Percentiles rank a stretch among this genome's conserved stretches.
These are phyloP conservation scores for Carapus acus DNA, from an alignment of 2,797 vertebrate species.

Conservation along the genomic window DNA sequence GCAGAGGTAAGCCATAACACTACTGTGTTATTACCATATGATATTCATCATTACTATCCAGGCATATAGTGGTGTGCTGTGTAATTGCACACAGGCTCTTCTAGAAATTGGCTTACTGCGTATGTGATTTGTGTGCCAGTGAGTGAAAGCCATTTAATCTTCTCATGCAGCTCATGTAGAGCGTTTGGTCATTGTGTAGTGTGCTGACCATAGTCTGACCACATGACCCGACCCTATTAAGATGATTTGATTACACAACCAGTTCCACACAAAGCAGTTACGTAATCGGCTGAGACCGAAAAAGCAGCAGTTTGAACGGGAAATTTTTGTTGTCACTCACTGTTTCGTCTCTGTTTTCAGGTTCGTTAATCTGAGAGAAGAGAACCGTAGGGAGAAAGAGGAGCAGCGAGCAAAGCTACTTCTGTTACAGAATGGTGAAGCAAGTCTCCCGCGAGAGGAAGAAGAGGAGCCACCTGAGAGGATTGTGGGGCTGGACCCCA, in stretches of 20 bases:
- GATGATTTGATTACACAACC: slow-evolving; percentile 49
- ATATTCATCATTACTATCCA: neutral
- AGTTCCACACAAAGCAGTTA: slow-evolving; percentile 55
- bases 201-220: slow-evolving; percentile 33
- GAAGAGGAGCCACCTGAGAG: slow-evolving; percentile 51
- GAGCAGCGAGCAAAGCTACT: slow-evolving; percentile 47
- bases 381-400: slow-evolving; percentile 61
- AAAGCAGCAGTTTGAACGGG: slow-evolving; percentile 20
- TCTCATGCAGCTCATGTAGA: slow-evolving; percentile 37
- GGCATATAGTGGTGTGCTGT: neutral
- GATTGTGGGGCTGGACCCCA: slow-evolving; percentile 80
- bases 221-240: slow-evolving; percentile 24
- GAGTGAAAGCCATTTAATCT: slow-evolving; percentile 49
- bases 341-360: slow-evolving; percentile 61
- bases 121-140: slow-evolving; percentile 27
- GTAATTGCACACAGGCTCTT: slow-evolving; percentile 2
- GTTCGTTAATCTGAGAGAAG: slow-evolving; percentile 74
- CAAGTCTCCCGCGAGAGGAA: slow-evolving; percentile 52
- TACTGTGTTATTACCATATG: neutral
- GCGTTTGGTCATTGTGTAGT: slow-evolving; percentile 52
- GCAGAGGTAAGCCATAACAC: slow-evolving; percentile 73
- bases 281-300: slow-evolving; percentile 54
- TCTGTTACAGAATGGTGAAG: slow-evolving; percentile 70
- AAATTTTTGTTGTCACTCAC: slow-evolving; percentile 14
- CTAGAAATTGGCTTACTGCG: slow-evolving; percentile 23